These are phyloP conservation scores for Clarias laeviceps DNA, from an alignment of 2,797 vertebrate species.

Conservation along the genomic window DNA sequence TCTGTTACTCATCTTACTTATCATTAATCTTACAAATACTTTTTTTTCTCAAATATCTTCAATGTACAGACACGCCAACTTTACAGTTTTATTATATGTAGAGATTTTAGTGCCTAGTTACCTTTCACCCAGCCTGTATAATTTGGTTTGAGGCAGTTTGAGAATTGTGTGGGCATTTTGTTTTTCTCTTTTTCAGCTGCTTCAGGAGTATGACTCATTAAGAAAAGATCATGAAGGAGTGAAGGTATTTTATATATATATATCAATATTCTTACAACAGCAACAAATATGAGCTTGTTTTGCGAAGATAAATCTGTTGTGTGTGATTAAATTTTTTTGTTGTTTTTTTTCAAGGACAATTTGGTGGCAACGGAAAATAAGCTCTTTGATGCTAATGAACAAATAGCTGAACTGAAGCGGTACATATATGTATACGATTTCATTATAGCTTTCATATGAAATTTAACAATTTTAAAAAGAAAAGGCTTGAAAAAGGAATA, in stretches of 20 bases:
- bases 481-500: background rate
- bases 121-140: too few relatives aligned
- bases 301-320: background rate
- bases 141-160: background rate
- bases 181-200: slow-evolving; percentile 72
- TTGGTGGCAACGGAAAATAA: slow-evolving; percentile 87
- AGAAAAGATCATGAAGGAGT: slow-evolving; percentile 84
- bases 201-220: slow-evolving; percentile 87
- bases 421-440: slow-evolving; percentile 55
- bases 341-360: slow-evolving; percentile 75
- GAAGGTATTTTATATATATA: slow-evolving; percentile 75
- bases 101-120: too few relatives aligned
- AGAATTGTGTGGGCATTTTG: background rate
- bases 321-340: background rate
- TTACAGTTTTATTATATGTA: too few relatives aligned
- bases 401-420: slow-evolving; percentile 93
- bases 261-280: background rate
- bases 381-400: slow-evolving; percentile 82
- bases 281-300: background rate
- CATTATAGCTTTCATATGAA: background rate
- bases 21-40: too few relatives aligned
- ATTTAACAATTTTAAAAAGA: background rate
- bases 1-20: too few relatives aligned
- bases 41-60: too few relatives aligned
- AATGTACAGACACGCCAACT: too few relatives aligned